A percentile compares a stretch with the other conserved stretches of the same genome.
Evolutionary conservation across 2,113 vertebrate genomes (phyloP).

Genomic region (Boulengeromyrus knoepffleri): DNA sequence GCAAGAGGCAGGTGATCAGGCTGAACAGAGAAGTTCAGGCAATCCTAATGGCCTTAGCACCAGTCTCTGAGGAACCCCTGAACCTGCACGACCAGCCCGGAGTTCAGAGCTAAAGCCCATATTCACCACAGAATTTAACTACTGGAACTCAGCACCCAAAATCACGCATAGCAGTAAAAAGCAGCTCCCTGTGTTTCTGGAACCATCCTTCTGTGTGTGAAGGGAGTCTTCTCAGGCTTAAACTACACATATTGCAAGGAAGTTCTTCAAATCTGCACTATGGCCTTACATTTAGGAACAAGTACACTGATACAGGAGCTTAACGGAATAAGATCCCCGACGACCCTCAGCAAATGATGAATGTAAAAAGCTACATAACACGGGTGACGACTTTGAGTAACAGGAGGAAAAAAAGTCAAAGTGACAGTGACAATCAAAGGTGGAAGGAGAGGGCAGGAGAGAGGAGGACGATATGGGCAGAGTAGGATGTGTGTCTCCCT

Average conservation of each 20-base stretch:
- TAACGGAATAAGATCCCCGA: background rate
- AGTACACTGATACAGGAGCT: background rate
- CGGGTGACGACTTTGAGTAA: slow-evolving; percentile 5
- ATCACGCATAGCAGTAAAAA: background rate
- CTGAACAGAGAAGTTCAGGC: background rate
- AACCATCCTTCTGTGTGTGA: background rate
- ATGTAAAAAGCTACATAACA: background rate
- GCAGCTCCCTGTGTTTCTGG: background rate
- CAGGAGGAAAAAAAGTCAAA: slow-evolving; percentile 29
- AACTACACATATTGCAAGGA: background rate
- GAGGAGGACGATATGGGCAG: slow-evolving; percentile 9
- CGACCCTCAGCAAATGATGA: background rate
- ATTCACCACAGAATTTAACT: background rate
- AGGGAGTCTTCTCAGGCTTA: background rate
- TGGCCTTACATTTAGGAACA: background rate
- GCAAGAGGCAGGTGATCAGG: background rate
- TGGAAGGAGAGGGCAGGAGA: slow-evolving; percentile 24
- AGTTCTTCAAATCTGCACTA: background rate
- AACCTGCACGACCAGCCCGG: background rate
- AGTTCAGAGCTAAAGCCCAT: background rate
- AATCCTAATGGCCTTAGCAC: background rate
- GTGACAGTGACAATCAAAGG: background rate
- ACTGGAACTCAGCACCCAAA: background rate
- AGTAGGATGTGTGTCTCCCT: slow-evolving; percentile 21
- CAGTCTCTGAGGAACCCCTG: background rate